Conservation (phyloP, 2,888 invertebrate species). For the Chrysotoxum bicinctum region DNA sequence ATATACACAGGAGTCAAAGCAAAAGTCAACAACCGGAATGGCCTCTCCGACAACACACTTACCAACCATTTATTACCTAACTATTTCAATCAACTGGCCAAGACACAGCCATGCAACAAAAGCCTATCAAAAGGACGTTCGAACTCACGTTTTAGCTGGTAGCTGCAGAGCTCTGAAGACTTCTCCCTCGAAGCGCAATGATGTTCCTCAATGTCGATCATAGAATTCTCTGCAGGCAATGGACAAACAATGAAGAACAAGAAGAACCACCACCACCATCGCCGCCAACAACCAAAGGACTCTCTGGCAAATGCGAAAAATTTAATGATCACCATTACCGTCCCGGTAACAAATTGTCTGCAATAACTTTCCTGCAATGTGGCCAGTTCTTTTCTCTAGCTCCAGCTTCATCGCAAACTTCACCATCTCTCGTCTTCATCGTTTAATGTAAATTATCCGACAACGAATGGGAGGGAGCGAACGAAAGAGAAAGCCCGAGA, state of each 20-base stretch:
- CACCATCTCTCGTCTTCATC: slow-evolving; percentile 28
- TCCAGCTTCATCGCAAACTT: not conserved
- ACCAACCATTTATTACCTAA: slow-evolving; percentile 52
- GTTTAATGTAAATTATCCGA: slow-evolving; percentile 65
- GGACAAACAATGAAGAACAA: slow-evolving; percentile 12
- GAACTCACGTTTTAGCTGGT: slow-evolving; percentile 28
- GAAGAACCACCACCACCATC: slow-evolving; percentile 5
- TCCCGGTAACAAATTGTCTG: slow-evolving; percentile 66
- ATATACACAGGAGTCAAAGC: not conserved
- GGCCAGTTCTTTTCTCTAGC: not conserved
- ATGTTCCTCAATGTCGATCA: slow-evolving; percentile 41
- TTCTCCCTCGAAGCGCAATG: slow-evolving; percentile 6
- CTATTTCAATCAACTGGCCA: slow-evolving; percentile 60
- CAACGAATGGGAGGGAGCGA: slow-evolving; percentile 33
- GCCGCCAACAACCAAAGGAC: slow-evolving; percentile 23
- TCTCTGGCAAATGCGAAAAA: slow-evolving; percentile 54
- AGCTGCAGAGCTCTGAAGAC: slow-evolving; percentile 11
- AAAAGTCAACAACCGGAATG: slow-evolving; percentile 59
- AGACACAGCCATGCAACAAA: slow-evolving; percentile 1
- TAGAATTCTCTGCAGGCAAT: slow-evolving; percentile 7
- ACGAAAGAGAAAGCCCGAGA: slow-evolving; percentile 64
- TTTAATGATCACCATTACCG: slow-evolving; percentile 69
- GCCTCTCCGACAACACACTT: slow-evolving; percentile 24
- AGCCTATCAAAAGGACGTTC: slow-evolving; percentile 37
- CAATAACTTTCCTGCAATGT: slow-evolving; percentile 57